Conservation (phyloP, 2,888 invertebrate species). For the Chrysina gloriosa region DNA sequence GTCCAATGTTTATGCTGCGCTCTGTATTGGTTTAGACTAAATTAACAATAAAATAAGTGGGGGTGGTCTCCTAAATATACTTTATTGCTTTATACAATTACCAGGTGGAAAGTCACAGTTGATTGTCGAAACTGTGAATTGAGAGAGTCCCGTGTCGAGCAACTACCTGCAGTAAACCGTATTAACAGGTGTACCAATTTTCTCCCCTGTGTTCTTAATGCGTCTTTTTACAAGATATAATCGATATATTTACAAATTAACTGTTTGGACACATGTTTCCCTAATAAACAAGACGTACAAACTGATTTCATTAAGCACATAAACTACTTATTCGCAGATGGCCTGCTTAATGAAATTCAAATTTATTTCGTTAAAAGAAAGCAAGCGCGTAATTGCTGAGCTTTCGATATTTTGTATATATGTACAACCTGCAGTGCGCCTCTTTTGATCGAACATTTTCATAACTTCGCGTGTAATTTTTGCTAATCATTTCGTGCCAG, state of each 20-base stretch:
- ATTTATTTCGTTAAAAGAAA: conserved; percentile 57
- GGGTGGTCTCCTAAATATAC: conserved; percentile 43
- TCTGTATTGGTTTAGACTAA: neutral
- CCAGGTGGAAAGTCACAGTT: conserved; percentile 49
- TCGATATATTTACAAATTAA: conserved; percentile 57
- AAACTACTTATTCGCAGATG: conserved; percentile 55
- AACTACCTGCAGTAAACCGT: conserved; percentile 49
- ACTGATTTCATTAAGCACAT: conserved; percentile 57
- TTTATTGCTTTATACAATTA: conserved; percentile 42
- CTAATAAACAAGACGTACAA: conserved; percentile 56
- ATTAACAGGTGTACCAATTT: conserved; percentile 50
- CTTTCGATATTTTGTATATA: conserved; percentile 57
- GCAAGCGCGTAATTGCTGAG: conserved; percentile 54
- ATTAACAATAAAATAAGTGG: conserved; percentile 16
- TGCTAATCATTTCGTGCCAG: neutral
- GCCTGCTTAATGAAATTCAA: conserved; percentile 56
- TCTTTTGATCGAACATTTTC: conserved; percentile 49
- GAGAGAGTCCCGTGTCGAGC: conserved; percentile 43
- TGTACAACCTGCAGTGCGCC: conserved; percentile 25
- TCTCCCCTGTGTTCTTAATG: conserved; percentile 44
- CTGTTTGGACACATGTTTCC: conserved; percentile 55
- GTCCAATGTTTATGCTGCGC: no score
- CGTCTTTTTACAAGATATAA: conserved; percentile 52
- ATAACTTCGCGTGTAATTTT: conserved; percentile 17
- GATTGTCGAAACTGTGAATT: conserved; percentile 44